Percentiles rank a stretch among this genome's conserved stretches.
These are phyloP conservation scores for Eudasyphora cyanicolor DNA, from an alignment of 2,888 invertebrate species.

Conservation along the genomic window DNA sequence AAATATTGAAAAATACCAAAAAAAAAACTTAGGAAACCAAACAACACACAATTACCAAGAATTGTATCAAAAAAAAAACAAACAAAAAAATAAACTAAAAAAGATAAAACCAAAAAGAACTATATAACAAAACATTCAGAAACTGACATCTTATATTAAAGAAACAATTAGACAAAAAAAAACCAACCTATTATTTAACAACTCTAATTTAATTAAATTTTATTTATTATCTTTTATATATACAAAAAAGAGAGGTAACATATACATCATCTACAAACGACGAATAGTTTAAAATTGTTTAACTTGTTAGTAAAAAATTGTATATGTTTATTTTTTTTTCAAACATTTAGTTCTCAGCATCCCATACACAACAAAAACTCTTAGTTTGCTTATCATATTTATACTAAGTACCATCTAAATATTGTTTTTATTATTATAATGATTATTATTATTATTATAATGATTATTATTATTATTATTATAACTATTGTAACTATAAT, in stretches of 20 bases:
- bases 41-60: slow-evolving; percentile 61
- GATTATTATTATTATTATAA: slow-evolving; percentile 7
- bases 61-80: slow-evolving; percentile 61
- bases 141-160: slow-evolving; percentile 49
- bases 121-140: slow-evolving; percentile 65
- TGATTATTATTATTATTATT: not conserved
- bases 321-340: not conserved
- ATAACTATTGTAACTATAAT: not conserved
- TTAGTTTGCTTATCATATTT: not conserved
- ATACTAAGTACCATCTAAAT: not conserved
- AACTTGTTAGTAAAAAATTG: not conserved
- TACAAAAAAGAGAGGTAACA: not conserved
- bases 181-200: not conserved
- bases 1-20: slow-evolving; percentile 30
- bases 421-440: not conserved
- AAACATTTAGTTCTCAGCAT: not conserved
- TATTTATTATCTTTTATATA: slow-evolving; percentile 31
- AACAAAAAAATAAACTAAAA: slow-evolving; percentile 60
- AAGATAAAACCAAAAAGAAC: slow-evolving; percentile 58
- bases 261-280: not conserved
- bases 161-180: slow-evolving; percentile 31
- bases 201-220: slow-evolving; percentile 3
- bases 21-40: slow-evolving; percentile 55
- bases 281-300: not conserved
- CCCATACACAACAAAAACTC: no score